phyloP scores from a whole-genome alignment of 2,113 vertebrate species.

The human (Homo sapiens) region GRCh38 chr1:207790501-207791000 shows the following conservation, averaged over 20 bases:
- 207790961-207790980: not conserved
- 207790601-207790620: not conserved
- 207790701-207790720: not conserved
- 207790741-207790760: not conserved
- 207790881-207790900: not conserved
- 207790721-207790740: not conserved
- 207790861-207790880: not conserved
- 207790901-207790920: not conserved
- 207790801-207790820: not conserved
- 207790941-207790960: not conserved
- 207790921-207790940: not conserved
- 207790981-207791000: accelerated
- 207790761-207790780: not conserved
- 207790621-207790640: not conserved
- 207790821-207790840: not conserved
- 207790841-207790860: not conserved
- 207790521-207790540: not conserved
- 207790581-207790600: not conserved
- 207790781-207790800: not conserved
- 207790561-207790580: not conserved
- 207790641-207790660: not conserved
- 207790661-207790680: not conserved
- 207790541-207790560: not conserved
- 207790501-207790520: not conserved
- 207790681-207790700: not conserved